Conservation (phyloP, 2,797 vertebrate species). For the Pampus argenteus region DNA sequence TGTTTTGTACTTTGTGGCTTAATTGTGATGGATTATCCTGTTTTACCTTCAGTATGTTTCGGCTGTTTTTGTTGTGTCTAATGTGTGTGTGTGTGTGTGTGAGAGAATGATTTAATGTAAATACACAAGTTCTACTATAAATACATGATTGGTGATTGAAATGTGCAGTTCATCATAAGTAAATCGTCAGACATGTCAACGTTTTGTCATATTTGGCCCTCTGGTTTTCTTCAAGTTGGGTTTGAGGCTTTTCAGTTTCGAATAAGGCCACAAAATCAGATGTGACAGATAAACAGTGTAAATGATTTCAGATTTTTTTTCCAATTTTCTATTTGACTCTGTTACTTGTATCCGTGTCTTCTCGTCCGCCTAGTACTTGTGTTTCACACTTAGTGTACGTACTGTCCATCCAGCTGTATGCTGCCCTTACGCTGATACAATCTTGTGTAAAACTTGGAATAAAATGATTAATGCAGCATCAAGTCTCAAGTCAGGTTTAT, state of each 20-base stretch:
- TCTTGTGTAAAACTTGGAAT: slow-evolving; percentile 37
- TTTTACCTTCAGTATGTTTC: neutral
- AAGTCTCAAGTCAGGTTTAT: neutral
- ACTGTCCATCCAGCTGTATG: slow-evolving; percentile 6
- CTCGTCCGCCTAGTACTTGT: neutral
- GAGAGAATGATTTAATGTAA: too few species aligned
- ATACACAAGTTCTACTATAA: neutral
- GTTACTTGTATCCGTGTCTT: neutral
- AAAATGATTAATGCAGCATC: slow-evolving; percentile 19
- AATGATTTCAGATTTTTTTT: neutral
- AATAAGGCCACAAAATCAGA: neutral
- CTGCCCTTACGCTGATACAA: slow-evolving; percentile 6
- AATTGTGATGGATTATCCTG: neutral
- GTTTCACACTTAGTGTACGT: neutral
- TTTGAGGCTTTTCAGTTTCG: neutral
- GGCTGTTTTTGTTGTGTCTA: neutral
- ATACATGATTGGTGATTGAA: neutral
- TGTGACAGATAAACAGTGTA: neutral
- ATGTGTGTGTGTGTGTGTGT: neutral
- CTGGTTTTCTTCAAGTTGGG: neutral
- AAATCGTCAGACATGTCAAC: too few species aligned
- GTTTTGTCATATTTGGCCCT: neutral
- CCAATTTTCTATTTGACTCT: neutral
- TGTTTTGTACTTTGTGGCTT: slow-evolving; percentile 11
- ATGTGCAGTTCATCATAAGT: neutral